Base-by-base conservation (phyloP, 1,140 invertebrate species). In the Lucilia sericata region DNA sequence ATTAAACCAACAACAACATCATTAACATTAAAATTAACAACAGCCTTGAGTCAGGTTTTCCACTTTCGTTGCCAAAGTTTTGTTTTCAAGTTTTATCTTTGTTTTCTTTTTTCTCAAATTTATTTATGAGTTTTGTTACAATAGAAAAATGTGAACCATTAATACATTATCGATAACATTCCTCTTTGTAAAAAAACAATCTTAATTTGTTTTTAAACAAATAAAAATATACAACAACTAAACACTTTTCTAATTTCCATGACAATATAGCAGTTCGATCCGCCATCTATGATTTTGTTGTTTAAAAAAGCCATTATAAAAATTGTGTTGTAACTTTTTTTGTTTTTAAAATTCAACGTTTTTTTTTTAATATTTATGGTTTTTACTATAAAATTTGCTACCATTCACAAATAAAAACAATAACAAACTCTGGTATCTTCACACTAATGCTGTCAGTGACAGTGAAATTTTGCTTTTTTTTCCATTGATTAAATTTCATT, bases 11-110 rank as follows among this genome's bases (percentile, higher is more conserved):
- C 75, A 78, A 42, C 75, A 47, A 12, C 21, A 21, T 2, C n/a
- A n/a, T n/a, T n/a, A 49, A 21, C 76, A 80, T 7, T 17, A 49
- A 49, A 19, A 80, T 19, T 42, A 21, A 51, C 76, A 80, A 82
- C 88, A 90, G 87, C 88, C 89, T 90, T 90, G 88, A 90, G 89
- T 90, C 89, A 90, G 88, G 88, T 90, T 90, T 90, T 90, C 89
- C 89, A 90, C 89, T 90, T 90, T 90, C 89, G 74, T 75, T 84
- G 74, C 47, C n/a, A 80, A 49, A 51, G 76, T 12, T 49, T 80
- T 30, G 25, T 30, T 42, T 55, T 55, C 51, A 55, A 5, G 51
- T 14, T 55, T 55, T 55, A 10, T 12, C 49, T 9, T 75, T n/a
- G 14, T 49, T 83, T 83, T 47, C 19, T 51, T 34, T 74, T 84